phyloP scores from a whole-genome alignment of 2,888 invertebrate genomes.

The Nycteola revayana region DNA sequence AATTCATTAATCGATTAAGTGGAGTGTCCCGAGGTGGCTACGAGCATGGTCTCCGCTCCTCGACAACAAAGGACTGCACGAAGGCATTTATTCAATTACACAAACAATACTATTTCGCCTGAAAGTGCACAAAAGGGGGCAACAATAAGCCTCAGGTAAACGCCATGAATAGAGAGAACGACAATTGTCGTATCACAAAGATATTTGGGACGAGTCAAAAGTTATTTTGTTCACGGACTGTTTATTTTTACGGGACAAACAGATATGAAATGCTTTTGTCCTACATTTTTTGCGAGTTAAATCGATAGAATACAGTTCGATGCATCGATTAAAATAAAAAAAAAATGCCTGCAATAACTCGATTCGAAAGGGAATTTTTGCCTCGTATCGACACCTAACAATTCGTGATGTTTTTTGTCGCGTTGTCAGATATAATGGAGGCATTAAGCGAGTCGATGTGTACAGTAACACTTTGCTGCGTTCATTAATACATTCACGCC shows the following conservation, averaged over 20 bases:
- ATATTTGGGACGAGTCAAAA: conserved; percentile 73
- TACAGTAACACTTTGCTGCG: conserved; percentile 17
- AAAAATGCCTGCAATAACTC: conserved; percentile 39
- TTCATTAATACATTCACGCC: conserved; percentile 23
- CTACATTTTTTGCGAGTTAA: conserved; percentile 48
- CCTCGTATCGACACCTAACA: conserved; percentile 44
- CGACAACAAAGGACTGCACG: conserved; percentile 51
- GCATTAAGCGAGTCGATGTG: conserved; percentile 38
- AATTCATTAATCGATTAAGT: conserved; percentile 40
- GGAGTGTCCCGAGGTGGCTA: conserved; percentile 30
- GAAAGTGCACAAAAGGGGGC: conserved; percentile 66
- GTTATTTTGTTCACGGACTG: conserved; percentile 56
- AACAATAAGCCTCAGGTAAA: conserved; percentile 66
- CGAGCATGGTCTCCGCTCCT: conserved; percentile 32
- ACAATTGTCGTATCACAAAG: conserved; percentile 64
- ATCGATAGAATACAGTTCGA: conserved; percentile 48
- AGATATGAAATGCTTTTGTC: conserved; percentile 50
- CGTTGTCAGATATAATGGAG: conserved; percentile 39
- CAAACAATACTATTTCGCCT: conserved; percentile 70
- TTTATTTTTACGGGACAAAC: conserved; percentile 60
- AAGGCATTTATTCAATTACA: conserved; percentile 78
- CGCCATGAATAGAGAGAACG: conserved; percentile 63
- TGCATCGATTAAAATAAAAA: conserved; percentile 44
- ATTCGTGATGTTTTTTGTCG: conserved; percentile 32
- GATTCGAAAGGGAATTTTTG: conserved; percentile 40